Base-by-base conservation (phyloP, 2,888 invertebrate species). In the Drosophila siamana region DNA sequence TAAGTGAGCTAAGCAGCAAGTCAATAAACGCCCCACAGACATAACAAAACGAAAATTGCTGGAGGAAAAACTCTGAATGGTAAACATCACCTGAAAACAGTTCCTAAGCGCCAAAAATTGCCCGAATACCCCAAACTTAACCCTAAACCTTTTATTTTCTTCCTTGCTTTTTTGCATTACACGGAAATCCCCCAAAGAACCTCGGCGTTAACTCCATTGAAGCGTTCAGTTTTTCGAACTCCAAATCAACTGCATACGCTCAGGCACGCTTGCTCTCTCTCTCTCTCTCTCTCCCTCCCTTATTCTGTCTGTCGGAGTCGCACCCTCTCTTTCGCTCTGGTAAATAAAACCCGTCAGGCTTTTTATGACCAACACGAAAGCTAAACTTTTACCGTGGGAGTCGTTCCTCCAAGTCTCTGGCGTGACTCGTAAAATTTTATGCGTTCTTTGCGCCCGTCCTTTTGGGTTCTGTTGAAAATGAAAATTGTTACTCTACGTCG, bases 321-420 rank as follows among this genome's bases (percentile, higher is more conserved):
- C 33, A 16, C 22, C 15, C 24, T 4, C 30, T 22, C 13, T 38
- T 7, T 33, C 33, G 46, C 54, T 43, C 28, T 64, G 57, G 73
- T 55, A 63, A 47, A 71, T 61, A 67, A 62, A 56, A 60, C 61
- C 71, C 61, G 66, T 38, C 57, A 68, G 68, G 64, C 67, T 75
- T 80, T 87, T 85, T 82, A 85, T 87, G 74, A 70, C 78, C 83
- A 87, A 85, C 82, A 78, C 80, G 86, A 85, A 80, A 80, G 84
- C 84, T 80, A 85, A 87, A 85, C 82, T 87, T 87, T 85, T 74
- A 68, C 80, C 84, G 67, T 74, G 84, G 87, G 87, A 82, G 69
- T 78, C 86, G 63, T 84, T 78, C 54, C 55, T 50, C 61, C 54
- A 44, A 62, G 60, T 64, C 69, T 68, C 74, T 74, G 68, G 69